Conservation (phyloP, 1,140 invertebrate genomes). For the Asobara japonica region DNA sequence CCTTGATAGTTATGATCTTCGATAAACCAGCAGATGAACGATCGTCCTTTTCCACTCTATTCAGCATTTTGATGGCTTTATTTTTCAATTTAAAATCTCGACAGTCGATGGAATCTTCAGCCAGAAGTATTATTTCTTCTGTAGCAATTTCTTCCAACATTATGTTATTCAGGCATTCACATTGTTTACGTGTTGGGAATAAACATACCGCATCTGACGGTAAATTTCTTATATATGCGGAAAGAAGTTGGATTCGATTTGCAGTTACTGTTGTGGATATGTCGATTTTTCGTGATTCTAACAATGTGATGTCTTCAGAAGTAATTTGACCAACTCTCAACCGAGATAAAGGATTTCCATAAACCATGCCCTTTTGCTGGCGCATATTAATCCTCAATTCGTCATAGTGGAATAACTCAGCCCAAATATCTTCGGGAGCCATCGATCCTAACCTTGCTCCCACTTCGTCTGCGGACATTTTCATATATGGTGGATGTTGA, state of each 20-base stretch:
- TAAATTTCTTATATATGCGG: constrained; percentile 25
- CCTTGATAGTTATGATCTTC: too few species aligned
- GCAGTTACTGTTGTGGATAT: background rate
- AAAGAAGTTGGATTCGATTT: constrained; percentile 31
- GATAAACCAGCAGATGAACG: constrained; percentile 11
- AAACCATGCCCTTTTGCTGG: constrained; percentile 35
- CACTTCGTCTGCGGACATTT: too few species aligned
- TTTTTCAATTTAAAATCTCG: background rate
- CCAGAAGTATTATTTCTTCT: constrained; percentile 6
- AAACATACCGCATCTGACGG: constrained; percentile 33
- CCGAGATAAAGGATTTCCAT: constrained; percentile 33
- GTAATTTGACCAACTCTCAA: constrained; percentile 29
- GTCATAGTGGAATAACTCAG: too few species aligned
- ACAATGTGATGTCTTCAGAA: constrained; percentile 14
- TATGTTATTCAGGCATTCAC: too few species aligned
- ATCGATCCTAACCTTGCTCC: too few species aligned
- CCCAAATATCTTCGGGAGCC: too few species aligned
- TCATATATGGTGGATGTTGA: too few species aligned
- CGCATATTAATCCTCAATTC: too few species aligned
- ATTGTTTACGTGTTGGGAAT: too few species aligned
- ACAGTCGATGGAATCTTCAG: constrained; percentile 17
- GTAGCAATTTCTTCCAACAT: too few species aligned
- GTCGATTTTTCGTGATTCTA: too few species aligned
- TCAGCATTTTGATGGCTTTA: constrained; percentile 17
- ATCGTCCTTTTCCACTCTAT: constrained; percentile 1